Evolutionary conservation across 2,113 vertebrate species (phyloP).

Genomic region (Urocolius indicus): DNA sequence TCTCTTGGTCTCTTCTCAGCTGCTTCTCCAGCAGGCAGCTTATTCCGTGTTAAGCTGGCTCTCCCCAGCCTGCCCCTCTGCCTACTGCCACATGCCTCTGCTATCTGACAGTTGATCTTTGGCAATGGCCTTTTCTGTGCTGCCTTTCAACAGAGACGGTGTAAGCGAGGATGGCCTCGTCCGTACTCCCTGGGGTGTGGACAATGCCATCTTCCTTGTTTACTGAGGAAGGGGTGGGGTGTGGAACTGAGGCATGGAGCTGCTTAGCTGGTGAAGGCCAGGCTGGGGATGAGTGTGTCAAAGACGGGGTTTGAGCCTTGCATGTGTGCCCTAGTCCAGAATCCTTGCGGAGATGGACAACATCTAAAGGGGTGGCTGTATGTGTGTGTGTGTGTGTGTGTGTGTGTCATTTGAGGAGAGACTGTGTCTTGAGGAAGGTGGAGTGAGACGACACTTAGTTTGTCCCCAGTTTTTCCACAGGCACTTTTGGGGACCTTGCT

Average conservation of each 20-base stretch:
- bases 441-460: neutral
- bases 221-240: neutral
- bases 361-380: fast-evolving
- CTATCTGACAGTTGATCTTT: neutral
- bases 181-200: neutral
- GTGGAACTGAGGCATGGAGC: neutral
- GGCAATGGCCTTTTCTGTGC: neutral
- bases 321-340: neutral
- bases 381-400: fast-evolving
- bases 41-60: neutral
- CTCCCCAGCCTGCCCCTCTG: neutral
- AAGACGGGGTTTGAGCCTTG: neutral
- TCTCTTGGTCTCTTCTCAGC: neutral
- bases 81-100: neutral
- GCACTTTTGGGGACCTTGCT: neutral
- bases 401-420: fast-evolving
- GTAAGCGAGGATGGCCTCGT: neutral
- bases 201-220: neutral
- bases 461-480: neutral
- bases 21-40: neutral
- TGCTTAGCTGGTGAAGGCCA: neutral
- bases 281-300: neutral
- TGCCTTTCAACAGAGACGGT: neutral
- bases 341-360: neutral
- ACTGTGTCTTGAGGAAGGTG: neutral